These are phyloP conservation scores for Clostera curtula DNA, from an alignment of 2,888 invertebrate genomes.

Conservation along the genomic window DNA sequence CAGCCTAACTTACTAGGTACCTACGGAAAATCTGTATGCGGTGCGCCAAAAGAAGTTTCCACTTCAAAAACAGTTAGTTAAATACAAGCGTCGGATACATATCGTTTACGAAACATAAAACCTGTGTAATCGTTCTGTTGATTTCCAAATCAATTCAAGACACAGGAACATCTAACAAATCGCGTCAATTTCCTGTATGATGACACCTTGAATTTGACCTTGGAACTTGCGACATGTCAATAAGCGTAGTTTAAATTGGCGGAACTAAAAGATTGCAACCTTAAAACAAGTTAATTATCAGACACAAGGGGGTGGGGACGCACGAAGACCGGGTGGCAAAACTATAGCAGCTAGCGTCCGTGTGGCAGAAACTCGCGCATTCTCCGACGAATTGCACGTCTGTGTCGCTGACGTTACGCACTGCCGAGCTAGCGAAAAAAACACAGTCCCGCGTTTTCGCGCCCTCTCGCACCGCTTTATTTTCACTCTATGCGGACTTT, in stretches of 20 bases:
- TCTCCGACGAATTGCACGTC: constrained; percentile 38
- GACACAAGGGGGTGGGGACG: constrained; percentile 35
- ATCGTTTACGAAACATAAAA: too few species aligned
- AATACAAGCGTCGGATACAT: too few species aligned
- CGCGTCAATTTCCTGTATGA: constrained; percentile 5
- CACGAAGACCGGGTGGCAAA: constrained; percentile 32
- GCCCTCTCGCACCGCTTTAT: neutral
- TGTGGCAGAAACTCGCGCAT: constrained; percentile 36
- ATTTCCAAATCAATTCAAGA: neutral
- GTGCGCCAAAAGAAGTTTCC: too few species aligned
- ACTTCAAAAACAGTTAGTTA: too few species aligned
- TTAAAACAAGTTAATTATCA: constrained; percentile 45
- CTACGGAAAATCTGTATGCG: too few species aligned
- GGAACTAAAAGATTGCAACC: constrained; percentile 37
- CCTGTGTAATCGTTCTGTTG: too few species aligned
- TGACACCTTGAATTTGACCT: constrained; percentile 24
- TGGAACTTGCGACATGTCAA: constrained; percentile 22
- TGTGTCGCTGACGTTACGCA: constrained; percentile 5
- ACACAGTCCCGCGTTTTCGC: neutral
- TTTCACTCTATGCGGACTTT: constrained; percentile 35
- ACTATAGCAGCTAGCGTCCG: constrained; percentile 32
- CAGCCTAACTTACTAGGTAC: too few species aligned
- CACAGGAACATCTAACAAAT: neutral
- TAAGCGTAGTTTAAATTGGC: constrained; percentile 20
- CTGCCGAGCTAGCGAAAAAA: neutral